phyloP scores from a whole-genome alignment of 2,888 invertebrate genomes.

The Clivina fossor region DNA sequence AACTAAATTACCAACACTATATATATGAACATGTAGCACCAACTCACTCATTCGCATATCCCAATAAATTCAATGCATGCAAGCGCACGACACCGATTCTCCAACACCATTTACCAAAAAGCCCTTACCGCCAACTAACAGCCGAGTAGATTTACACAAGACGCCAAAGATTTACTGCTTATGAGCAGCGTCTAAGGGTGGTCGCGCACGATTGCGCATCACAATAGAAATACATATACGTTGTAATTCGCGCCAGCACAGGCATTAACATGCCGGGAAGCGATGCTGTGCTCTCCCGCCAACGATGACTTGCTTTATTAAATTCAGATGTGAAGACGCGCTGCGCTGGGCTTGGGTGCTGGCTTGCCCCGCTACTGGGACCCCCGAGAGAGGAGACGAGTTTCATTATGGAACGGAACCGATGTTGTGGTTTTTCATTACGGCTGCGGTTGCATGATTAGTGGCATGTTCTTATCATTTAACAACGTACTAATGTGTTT shows the following conservation, averaged over 20 bases:
- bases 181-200: slow-evolving; percentile 24
- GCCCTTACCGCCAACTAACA: neutral
- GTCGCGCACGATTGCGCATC: slow-evolving; percentile 23
- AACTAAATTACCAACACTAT: no score
- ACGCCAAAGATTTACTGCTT: slow-evolving; percentile 31
- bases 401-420: slow-evolving; percentile 17
- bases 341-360: no score
- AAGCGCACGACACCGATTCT: no score
- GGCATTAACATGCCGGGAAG: slow-evolving; percentile 1
- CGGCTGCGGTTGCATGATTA: slow-evolving; percentile 10
- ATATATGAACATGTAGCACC: no score
- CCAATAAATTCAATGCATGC: no score
- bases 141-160: slow-evolving; percentile 28
- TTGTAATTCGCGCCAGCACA: slow-evolving; percentile 13
- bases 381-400: no score
- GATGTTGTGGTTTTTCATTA: slow-evolving; percentile 26
- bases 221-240: slow-evolving; percentile 22
- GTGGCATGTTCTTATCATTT: no score
- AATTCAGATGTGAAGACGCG: slow-evolving; percentile 13
- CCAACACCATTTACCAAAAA: no score
- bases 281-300: slow-evolving; percentile 13
- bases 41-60: no score
- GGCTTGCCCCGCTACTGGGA: no score
- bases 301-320: no score
- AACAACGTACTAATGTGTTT: no score